phyloP scores from a whole-genome alignment of 2,888 invertebrate genomes.

The Trichopria drosophilae region DNA sequence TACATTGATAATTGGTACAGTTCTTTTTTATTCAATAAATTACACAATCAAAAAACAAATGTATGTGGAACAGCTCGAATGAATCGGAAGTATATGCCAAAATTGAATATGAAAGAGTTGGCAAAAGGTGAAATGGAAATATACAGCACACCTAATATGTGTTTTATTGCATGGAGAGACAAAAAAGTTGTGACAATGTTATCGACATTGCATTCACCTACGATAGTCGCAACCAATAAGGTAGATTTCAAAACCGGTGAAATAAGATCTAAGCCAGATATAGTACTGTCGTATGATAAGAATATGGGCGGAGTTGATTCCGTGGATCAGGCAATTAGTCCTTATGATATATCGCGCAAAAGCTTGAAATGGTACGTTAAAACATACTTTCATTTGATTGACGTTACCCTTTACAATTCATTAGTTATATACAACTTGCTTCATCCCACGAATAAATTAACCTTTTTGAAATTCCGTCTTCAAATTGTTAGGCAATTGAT shows the following conservation, averaged over 20 bases:
- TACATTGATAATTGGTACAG: too few relatives aligned
- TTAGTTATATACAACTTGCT: too few relatives aligned
- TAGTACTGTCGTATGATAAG: conserved; percentile 13
- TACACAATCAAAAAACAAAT: not conserved
- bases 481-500: too few relatives aligned
- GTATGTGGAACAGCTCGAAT: not conserved
- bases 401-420: too few relatives aligned
- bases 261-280: conserved; percentile 5
- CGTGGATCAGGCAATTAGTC: conserved; percentile 8
- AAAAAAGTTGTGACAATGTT: too few relatives aligned
- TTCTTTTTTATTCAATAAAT: not conserved
- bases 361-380: conserved; percentile 13
- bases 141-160: not conserved
- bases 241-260: not conserved
- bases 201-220: not conserved
- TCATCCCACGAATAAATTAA: too few relatives aligned
- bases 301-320: too few relatives aligned
- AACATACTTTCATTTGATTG: too few relatives aligned
- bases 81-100: not conserved
- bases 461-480: too few relatives aligned
- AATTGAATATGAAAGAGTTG: conserved; percentile 8
- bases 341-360: conserved; percentile 1
- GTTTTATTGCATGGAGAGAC: not conserved
- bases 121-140: too few relatives aligned
- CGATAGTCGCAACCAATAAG: not conserved